Base-by-base conservation (phyloP, 2,888 invertebrate species). In the Serripes groenlandicus region DNA sequence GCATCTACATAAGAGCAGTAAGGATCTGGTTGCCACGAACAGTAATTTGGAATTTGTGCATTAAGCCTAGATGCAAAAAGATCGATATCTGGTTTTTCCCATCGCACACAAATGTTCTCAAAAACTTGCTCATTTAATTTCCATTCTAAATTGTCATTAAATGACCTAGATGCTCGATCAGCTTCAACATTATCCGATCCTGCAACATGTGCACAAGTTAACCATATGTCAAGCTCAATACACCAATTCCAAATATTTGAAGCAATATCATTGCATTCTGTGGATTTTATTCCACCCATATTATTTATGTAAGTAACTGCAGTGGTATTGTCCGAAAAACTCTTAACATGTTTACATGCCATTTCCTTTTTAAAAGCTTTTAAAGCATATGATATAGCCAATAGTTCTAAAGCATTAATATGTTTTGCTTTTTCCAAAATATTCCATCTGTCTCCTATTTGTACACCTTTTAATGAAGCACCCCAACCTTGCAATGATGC, bases 301-400 rank as follows among this genome's bases (percentile, higher is more conserved):
- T 79, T 80, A 35, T 80, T 80, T 15, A 77, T 60, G 58, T 83
- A 86, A 18, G 37, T 52, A 7, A 83, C 75, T 11, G 83, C 66
- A 49, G 73, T 70, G 4, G 83, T 68, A 26, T 78, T 86, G 54
- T 86, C 83, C 11, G 74, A 49, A 9, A 64, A 56, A 21, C 81
- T 28, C 64, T 74, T 58, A 15, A 82, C 28, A 62, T 87, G 84
- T 37, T 66, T 66, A 34, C 58, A 26, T n/a, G 49, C 35, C 4
- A 77, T n/a, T 15, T 37, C 11, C 5, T 54, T 26, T 37, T 52
- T 28, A 52, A 78, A 78, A 26, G 78, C 32, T 54, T 52, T 37
- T 34, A 80, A 35, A 11, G 56, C 64, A 71, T 69, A 34, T 15
- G 30, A 64, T 23, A 64, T 64, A 0, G 80, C 75, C 28, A 75